Evolutionary conservation across 2,888 invertebrate species (phyloP).

Genomic region (Micoletzkya japonica): DNA sequence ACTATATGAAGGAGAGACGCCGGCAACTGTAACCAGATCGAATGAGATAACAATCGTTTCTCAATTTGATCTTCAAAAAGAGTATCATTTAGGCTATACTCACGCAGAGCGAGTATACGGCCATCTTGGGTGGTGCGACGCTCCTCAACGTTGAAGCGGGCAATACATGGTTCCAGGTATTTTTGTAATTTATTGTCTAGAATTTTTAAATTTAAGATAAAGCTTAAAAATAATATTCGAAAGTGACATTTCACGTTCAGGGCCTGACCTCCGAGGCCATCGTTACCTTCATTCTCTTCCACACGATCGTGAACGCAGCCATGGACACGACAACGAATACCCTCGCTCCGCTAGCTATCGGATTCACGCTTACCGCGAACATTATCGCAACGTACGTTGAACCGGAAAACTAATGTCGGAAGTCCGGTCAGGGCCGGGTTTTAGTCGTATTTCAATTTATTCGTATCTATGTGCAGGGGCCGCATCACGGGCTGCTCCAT

Average conservation of each 20-base stretch:
- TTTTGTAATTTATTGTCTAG: neutral
- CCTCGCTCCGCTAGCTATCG: constrained; percentile 65
- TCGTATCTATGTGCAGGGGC: too few relatives aligned
- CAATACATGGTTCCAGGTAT: constrained; percentile 39
- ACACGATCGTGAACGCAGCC: constrained; percentile 60
- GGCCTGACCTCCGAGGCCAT: constrained; percentile 33
- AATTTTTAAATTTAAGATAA: too few relatives aligned
- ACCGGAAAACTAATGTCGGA: neutral
- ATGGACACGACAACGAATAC: constrained; percentile 54
- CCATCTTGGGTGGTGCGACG: constrained; percentile 40
- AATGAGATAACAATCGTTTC: too few relatives aligned
- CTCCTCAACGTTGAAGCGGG: constrained; percentile 27
- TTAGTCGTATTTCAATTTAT: neutral
- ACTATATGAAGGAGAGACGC: too few relatives aligned
- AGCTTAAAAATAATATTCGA: too few relatives aligned
- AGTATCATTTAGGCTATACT: constrained; percentile 35
- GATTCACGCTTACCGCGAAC: constrained; percentile 64
- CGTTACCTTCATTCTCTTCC: constrained; percentile 53
- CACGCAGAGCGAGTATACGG: constrained; percentile 31
- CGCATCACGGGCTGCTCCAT: constrained; percentile 65
- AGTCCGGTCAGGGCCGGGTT: too few relatives aligned
- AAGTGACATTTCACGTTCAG: constrained; percentile 20
- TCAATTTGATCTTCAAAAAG: neutral
- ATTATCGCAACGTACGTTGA: constrained; percentile 63
- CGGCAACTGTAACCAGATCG: too few relatives aligned